Evolutionary conservation across 2,888 invertebrate species (phyloP).

Genomic region (Julus scanicus): DNA sequence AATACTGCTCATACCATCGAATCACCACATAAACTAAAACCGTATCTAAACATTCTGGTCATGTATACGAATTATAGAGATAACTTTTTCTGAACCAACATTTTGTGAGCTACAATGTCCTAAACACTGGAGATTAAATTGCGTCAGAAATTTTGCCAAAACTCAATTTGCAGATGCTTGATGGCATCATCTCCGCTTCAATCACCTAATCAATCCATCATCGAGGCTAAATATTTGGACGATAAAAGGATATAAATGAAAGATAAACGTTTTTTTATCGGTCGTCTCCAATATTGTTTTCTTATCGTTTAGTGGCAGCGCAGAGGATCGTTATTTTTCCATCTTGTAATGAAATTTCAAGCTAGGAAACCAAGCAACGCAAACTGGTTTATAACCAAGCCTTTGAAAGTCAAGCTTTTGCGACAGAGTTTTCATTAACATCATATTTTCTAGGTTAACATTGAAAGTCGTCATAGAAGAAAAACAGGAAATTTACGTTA

Average conservation of each 20-base stretch:
- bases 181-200: background rate
- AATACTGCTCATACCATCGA: too few relatives aligned
- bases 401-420: background rate
- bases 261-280: conserved; percentile 8
- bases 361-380: conserved; percentile 30
- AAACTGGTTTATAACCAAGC: background rate
- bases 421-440: background rate
- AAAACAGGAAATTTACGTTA: conserved; percentile 30
- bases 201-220: background rate
- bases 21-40: too few relatives aligned
- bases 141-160: background rate
- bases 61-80: too few relatives aligned
- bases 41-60: too few relatives aligned
- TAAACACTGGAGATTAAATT: too few relatives aligned
- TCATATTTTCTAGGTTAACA: conserved; percentile 15
- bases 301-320: conserved; percentile 39
- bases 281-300: conserved; percentile 23
- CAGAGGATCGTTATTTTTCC: conserved; percentile 21
- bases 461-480: background rate
- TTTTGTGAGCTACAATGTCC: too few relatives aligned
- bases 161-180: background rate
- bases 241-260: background rate
- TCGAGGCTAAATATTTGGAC: background rate
- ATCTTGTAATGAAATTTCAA: conserved; percentile 8
- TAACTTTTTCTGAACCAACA: too few relatives aligned